Conservation (phyloP, 1,140 invertebrate genomes). For the Babylonia areolata region DNA sequence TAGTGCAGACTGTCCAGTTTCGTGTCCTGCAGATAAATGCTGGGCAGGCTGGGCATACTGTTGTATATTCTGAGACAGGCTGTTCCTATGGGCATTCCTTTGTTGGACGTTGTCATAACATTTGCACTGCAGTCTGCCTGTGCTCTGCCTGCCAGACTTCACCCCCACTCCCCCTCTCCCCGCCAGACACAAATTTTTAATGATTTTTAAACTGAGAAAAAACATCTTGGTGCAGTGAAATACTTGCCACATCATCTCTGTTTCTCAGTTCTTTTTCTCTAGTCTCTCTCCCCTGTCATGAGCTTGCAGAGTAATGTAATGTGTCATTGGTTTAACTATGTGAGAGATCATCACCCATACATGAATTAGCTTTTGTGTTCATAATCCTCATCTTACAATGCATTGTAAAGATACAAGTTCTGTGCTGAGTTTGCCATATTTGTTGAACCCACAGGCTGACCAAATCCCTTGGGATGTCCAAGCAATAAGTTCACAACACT, state of each 20-base stretch:
- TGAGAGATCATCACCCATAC: neutral
- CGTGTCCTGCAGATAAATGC: no score
- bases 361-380: neutral
- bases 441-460: neutral
- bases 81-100: neutral
- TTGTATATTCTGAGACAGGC: neutral
- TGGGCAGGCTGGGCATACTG: no score
- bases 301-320: no score
- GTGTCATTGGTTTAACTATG: neutral
- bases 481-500: neutral
- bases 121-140: neutral
- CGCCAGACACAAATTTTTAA: neutral
- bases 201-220: neutral
- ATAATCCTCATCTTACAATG: neutral
- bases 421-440: slow-evolving; percentile 2
- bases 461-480: neutral
- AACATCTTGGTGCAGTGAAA: no score
- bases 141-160: neutral
- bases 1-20: no score
- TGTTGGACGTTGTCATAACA: neutral
- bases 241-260: no score
- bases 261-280: no score
- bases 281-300: no score
- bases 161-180: neutral
- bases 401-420: neutral